Percentiles rank a stretch among this genome's conserved stretches.
phyloP scores from a whole-genome alignment of 2,888 invertebrate species.

The Flexamia atlantica region DNA sequence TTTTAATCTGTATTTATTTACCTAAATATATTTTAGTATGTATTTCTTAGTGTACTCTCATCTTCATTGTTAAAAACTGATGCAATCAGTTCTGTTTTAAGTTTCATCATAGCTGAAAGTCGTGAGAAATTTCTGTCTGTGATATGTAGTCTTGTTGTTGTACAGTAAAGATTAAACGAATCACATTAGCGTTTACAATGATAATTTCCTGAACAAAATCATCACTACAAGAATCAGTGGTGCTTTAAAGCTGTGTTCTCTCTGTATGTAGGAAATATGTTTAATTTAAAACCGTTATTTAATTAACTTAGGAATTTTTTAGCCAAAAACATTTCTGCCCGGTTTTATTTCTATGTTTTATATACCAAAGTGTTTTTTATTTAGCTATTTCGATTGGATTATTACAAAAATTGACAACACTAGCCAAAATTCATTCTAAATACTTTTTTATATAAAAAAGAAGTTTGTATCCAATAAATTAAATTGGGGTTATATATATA shows the following conservation, averaged over 20 bases:
- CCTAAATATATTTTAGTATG: neutral
- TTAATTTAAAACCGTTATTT: too few species aligned
- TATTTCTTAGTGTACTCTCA: conserved; percentile 12
- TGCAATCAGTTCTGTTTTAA: neutral
- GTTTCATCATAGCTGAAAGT: neutral
- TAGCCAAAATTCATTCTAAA: too few species aligned
- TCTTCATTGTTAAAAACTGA: conserved; percentile 3
- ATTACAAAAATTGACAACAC: too few species aligned
- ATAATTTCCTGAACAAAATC: neutral
- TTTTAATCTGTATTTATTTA: conserved; percentile 28
- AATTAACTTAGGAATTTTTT: too few species aligned
- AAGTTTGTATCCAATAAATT: too few species aligned
- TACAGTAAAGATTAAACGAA: neutral
- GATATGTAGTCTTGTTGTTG: conserved; percentile 12
- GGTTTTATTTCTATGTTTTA: too few species aligned
- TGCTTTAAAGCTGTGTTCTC: neutral
- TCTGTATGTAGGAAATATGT: neutral
- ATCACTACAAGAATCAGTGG: neutral
- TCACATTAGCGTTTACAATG: neutral
- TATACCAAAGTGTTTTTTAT: too few species aligned
- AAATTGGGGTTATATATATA: too few species aligned
- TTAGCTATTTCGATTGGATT: too few species aligned
- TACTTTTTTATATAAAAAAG: too few species aligned
- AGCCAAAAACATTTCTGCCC: neutral
- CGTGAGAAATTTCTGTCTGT: conserved; percentile 7